phyloP scores from a whole-genome alignment of 1,140 invertebrate species.

The Musca domestica region DNA sequence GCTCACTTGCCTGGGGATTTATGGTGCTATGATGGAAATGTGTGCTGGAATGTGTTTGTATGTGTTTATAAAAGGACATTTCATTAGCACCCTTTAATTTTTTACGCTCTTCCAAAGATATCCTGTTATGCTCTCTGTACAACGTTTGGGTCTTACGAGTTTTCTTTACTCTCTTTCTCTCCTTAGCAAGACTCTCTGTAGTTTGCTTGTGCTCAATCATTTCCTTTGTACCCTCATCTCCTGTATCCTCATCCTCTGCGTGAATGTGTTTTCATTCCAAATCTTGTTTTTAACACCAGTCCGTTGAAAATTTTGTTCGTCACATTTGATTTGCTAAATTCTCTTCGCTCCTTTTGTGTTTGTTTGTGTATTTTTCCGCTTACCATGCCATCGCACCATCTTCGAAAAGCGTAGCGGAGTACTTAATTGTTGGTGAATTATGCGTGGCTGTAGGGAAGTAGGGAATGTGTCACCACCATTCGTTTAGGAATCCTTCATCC shows the following conservation, averaged over 20 bases:
- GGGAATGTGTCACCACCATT: no score
- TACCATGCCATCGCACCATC: no score
- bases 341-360: not conserved
- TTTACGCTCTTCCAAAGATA: constrained; percentile 17
- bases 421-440: constrained; percentile 28
- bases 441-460: not conserved
- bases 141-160: not conserved
- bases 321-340: constrained; percentile 12
- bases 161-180: not conserved
- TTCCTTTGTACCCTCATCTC: no score
- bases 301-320: constrained; percentile 16
- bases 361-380: not conserved
- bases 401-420: not conserved
- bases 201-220: constrained; percentile 1
- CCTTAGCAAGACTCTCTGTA: not conserved
- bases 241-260: no score
- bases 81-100: constrained; percentile 27
- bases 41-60: not conserved
- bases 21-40: not conserved
- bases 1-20: constrained; percentile 8
- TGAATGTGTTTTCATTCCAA: no score
- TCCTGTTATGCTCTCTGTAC: not conserved
- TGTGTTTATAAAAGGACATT: constrained; percentile 25
- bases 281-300: constrained; percentile 2
- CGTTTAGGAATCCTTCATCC: no score